Conservation (phyloP, 2,113 vertebrate genomes). For the Rhinoptilus africanus region DNA sequence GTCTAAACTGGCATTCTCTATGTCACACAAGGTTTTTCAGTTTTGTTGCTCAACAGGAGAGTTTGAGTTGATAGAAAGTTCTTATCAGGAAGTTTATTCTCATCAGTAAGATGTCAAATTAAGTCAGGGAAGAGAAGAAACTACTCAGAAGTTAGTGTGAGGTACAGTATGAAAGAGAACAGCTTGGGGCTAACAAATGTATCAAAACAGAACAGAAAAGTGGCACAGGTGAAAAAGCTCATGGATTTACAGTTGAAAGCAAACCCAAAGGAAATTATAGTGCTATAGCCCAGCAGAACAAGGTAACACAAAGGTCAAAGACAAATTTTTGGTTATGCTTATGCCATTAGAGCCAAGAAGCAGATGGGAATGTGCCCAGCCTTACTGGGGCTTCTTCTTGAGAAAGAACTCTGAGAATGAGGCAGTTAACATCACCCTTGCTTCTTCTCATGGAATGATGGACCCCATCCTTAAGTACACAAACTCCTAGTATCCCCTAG, state of each 20-base stretch:
- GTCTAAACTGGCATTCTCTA: neutral
- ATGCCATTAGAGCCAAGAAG: neutral
- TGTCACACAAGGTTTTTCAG: neutral
- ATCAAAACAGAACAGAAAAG: neutral
- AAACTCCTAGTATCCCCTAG: neutral
- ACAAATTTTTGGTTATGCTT: neutral
- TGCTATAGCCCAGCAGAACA: neutral
- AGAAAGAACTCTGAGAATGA: neutral
- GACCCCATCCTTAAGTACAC: neutral
- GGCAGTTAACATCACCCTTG: neutral
- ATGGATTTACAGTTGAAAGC: neutral
- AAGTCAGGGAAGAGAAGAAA: neutral
- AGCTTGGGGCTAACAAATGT: neutral
- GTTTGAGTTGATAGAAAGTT: neutral
- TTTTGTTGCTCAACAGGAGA: neutral
- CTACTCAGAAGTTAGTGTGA: neutral
- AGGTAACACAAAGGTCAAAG: neutral
- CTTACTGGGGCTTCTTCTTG: rapidly evolving
- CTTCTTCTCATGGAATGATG: neutral
- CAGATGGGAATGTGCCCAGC: neutral
- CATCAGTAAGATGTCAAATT: neutral
- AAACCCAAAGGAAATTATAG: neutral
- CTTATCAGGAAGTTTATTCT: neutral
- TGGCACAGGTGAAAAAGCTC: neutral
- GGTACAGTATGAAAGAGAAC: neutral